phyloP scores from a whole-genome alignment of 1,140 invertebrate genomes.

The Adelges cooleyi region DNA sequence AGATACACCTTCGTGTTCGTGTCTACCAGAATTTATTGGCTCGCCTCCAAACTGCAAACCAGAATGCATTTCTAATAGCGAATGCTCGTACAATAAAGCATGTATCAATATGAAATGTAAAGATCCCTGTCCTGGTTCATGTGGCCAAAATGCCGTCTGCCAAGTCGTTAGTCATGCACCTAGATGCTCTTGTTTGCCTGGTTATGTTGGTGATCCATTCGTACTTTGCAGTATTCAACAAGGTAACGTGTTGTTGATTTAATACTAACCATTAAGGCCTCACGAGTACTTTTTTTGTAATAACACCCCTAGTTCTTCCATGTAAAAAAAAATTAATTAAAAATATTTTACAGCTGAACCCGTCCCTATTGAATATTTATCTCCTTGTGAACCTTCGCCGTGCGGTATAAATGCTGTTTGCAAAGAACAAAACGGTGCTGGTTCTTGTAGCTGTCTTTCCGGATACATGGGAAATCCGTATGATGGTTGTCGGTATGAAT shows the following conservation, averaged over 20 bases:
- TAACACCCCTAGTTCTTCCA: no score
- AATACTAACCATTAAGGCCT: no score
- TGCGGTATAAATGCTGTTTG: conserved; percentile 64
- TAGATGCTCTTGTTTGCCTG: conserved; percentile 51
- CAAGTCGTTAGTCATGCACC: conserved; percentile 53
- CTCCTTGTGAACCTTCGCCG: conserved; percentile 55
- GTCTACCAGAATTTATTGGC: conserved; percentile 41
- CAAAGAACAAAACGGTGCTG: conserved; percentile 50
- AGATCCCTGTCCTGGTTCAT: conserved; percentile 46
- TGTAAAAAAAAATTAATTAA: neutral
- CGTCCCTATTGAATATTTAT: conserved; percentile 34
- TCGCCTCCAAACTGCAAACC: conserved; percentile 43
- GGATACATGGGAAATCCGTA: conserved; percentile 65
- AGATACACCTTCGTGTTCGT: conserved; percentile 48
- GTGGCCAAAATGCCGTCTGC: conserved; percentile 51
- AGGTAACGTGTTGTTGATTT: neutral
- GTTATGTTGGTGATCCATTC: conserved; percentile 62
- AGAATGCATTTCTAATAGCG: conserved; percentile 45
- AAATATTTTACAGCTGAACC: conserved; percentile 31
- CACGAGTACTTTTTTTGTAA: no score
- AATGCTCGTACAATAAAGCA: conserved; percentile 43
- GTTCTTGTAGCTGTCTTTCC: conserved; percentile 55
- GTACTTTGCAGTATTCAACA: conserved; percentile 43
- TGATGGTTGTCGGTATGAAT: conserved; percentile 63
- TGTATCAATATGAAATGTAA: conserved; percentile 47